These are phyloP conservation scores for Luehdorfia chinensis DNA, from an alignment of 1,140 invertebrate species.

Conservation along the genomic window DNA sequence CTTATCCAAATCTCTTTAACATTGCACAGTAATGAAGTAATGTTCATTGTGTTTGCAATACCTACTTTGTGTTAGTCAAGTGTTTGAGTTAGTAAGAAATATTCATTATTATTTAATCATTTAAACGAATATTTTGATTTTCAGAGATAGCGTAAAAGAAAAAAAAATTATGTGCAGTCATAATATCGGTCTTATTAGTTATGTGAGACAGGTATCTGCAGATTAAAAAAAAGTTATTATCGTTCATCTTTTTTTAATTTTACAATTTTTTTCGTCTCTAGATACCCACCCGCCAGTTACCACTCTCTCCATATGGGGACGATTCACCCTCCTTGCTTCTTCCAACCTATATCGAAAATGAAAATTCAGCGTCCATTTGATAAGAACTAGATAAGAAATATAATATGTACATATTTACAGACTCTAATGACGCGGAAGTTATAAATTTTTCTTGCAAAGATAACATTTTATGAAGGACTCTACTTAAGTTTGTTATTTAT, in stretches of 20 bases:
- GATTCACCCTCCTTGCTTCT: slow-evolving; percentile 57
- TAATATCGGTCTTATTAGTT: too few relatives aligned
- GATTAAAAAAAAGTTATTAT: too few relatives aligned
- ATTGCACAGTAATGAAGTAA: slow-evolving; percentile 15
- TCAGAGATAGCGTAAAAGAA: too few relatives aligned
- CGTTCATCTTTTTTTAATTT: too few relatives aligned
- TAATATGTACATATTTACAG: slow-evolving; percentile 63
- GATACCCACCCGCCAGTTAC: slow-evolving; percentile 73
- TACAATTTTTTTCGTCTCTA: slow-evolving; percentile 24
- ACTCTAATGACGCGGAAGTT: slow-evolving; percentile 19
- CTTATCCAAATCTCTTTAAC: slow-evolving; percentile 28
- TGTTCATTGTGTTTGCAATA: background rate
- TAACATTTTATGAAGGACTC: slow-evolving; percentile 8
- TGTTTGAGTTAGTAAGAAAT: too few relatives aligned
- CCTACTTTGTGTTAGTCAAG: background rate
- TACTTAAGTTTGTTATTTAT: background rate
- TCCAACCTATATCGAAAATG: slow-evolving; percentile 74
- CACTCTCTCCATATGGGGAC: slow-evolving; percentile 53
- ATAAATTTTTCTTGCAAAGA: slow-evolving; percentile 21
- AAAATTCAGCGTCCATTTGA: slow-evolving; percentile 70
- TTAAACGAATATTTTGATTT: too few relatives aligned
- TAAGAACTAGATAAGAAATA: slow-evolving; percentile 52
- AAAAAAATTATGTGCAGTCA: too few relatives aligned
- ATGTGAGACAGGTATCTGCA: too few relatives aligned
- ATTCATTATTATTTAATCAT: too few relatives aligned